Percentiles rank a stretch among this genome's conserved stretches.
phyloP scores from a whole-genome alignment of 2,113 vertebrate species.

The Podarcis raffonei region DNA sequence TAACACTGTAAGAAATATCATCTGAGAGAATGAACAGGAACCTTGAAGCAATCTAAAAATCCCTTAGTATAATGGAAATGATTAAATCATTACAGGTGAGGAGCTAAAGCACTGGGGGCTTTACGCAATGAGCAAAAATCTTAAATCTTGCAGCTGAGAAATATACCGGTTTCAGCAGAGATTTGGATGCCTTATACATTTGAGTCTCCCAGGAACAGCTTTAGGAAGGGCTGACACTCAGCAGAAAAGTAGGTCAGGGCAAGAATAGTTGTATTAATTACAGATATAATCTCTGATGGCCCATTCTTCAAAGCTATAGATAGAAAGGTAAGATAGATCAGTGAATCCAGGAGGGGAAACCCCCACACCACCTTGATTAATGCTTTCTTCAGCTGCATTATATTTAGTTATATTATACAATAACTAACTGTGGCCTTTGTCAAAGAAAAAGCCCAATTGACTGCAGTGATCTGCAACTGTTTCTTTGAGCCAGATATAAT shows the following conservation, averaged over 20 bases:
- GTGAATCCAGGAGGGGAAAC: not conserved
- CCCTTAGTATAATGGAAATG: constrained; percentile 35
- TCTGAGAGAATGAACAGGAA: constrained; percentile 15
- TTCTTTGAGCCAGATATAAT: not conserved
- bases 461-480: not conserved
- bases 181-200: constrained; percentile 63
- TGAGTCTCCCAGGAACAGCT: constrained; percentile 51
- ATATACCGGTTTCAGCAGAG: constrained; percentile 56
- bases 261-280: constrained; percentile 67
- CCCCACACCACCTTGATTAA: constrained; percentile 6
- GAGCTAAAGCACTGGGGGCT: constrained; percentile 39
- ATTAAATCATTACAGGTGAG: constrained; percentile 55
- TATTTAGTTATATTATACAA: constrained; percentile 8
- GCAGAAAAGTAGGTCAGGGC: constrained; percentile 58
- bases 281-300: constrained; percentile 52
- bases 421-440: not conserved
- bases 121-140: constrained; percentile 37
- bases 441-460: constrained; percentile 7
- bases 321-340: constrained; percentile 44
- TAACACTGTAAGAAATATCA: not conserved
- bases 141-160: constrained; percentile 51
- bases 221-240: constrained; percentile 45
- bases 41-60: constrained; percentile 30
- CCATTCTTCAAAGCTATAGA: constrained; percentile 42
- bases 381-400: not conserved